These are phyloP conservation scores for Cerceris ruficornis DNA, from an alignment of 2,888 invertebrate species.

Conservation along the genomic window DNA sequence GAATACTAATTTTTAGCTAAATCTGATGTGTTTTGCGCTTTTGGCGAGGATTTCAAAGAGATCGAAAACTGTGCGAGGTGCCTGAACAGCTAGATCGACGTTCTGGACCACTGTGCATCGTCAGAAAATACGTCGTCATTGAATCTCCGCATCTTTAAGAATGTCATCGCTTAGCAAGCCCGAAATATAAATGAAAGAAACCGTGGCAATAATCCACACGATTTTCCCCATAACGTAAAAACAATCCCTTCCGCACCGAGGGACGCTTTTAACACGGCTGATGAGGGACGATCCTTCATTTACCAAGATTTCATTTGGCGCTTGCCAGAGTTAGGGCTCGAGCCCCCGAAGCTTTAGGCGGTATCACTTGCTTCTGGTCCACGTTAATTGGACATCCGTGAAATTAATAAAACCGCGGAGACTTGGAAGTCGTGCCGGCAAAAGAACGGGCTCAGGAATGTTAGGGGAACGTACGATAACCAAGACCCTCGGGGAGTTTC, in stretches of 20 bases:
- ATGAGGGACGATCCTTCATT: conserved; percentile 15
- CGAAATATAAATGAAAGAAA: no score
- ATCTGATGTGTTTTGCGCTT: no score
- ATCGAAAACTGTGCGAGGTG: no score
- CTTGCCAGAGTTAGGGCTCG: not conserved
- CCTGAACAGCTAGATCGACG: no score
- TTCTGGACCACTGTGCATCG: no score
- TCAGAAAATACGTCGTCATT: no score
- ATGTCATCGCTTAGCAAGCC: no score
- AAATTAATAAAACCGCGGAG: conserved; percentile 50
- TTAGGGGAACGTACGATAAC: conserved; percentile 19
- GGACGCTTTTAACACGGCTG: not conserved
- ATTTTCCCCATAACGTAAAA: not conserved
- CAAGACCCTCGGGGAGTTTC: conserved; percentile 2
- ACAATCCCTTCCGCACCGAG: not conserved
- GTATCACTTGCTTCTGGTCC: conserved; percentile 4
- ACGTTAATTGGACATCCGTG: conserved; percentile 47
- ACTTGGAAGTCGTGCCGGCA: conserved; percentile 34
- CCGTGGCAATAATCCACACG: no score
- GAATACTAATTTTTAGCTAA: no score
- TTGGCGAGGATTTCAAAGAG: no score
- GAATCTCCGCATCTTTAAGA: no score
- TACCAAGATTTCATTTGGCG: conserved; percentile 15
- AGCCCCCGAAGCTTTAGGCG: not conserved
- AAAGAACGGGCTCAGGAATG: conserved; percentile 15